phyloP scores from a whole-genome alignment of 2,113 vertebrate species.

The Seriola dumerili region DNA sequence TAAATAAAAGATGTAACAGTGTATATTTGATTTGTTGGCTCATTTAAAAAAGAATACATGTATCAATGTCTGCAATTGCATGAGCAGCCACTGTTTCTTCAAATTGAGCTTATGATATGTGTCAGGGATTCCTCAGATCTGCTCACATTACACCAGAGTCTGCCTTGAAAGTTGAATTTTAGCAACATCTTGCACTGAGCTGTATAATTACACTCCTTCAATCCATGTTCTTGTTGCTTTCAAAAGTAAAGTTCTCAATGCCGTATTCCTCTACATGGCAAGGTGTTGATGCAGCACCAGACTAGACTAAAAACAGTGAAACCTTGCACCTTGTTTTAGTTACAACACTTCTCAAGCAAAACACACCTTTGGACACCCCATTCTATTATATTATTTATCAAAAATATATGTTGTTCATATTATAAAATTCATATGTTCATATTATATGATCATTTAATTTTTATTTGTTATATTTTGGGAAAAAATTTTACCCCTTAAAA shows the following conservation, averaged over 20 bases:
- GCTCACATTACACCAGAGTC: neutral
- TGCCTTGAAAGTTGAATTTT: neutral
- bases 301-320: neutral
- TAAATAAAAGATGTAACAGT: constrained; percentile 72
- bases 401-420: no score
- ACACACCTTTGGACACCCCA: no score
- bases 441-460: no score
- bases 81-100: neutral
- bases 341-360: no score
- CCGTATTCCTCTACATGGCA: neutral
- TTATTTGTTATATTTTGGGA: no score
- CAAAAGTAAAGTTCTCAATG: neutral
- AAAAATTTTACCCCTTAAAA: no score
- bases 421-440: no score
- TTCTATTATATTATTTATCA: no score
- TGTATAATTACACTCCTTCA: neutral
- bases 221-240: neutral
- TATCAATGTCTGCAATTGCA: neutral
- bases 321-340: neutral
- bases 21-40: neutral
- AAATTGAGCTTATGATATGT: neutral
- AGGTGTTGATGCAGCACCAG: neutral
- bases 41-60: neutral
- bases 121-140: neutral
- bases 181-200: neutral